Conservation (phyloP, 2,113 vertebrate species). For the Chaetops frenatus region DNA sequence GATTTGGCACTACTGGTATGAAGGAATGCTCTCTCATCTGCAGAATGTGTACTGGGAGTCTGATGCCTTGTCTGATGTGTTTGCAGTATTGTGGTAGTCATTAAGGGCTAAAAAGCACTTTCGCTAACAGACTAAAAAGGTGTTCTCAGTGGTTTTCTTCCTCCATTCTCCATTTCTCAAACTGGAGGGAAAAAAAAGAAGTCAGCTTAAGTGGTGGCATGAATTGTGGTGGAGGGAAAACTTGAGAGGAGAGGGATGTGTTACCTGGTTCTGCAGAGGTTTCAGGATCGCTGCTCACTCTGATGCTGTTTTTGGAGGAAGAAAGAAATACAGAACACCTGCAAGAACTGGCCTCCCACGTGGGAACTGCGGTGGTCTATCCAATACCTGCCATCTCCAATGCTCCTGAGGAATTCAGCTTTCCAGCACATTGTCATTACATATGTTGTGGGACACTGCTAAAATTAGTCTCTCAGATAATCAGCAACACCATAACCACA, state of each 20-base stretch:
- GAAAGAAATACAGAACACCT: background rate
- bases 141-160: background rate
- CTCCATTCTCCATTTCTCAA: background rate
- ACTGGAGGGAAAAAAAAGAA: background rate
- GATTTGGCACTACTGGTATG: background rate
- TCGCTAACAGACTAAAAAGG: background rate
- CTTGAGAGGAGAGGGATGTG: background rate
- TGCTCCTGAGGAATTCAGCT: background rate
- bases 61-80: background rate
- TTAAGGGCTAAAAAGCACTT: background rate
- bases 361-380: background rate
- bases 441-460: background rate
- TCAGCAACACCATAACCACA: background rate
- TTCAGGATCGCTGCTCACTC: background rate
- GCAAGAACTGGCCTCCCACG: accelerated
- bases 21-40: background rate
- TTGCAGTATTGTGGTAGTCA: background rate
- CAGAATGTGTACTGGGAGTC: background rate
- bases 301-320: background rate
- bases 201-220: background rate
- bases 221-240: background rate
- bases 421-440: background rate
- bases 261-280: background rate
- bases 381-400: background rate
- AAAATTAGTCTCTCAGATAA: background rate